phyloP scores from a whole-genome alignment of 2,113 vertebrate species.

The Micromys minutus region DNA sequence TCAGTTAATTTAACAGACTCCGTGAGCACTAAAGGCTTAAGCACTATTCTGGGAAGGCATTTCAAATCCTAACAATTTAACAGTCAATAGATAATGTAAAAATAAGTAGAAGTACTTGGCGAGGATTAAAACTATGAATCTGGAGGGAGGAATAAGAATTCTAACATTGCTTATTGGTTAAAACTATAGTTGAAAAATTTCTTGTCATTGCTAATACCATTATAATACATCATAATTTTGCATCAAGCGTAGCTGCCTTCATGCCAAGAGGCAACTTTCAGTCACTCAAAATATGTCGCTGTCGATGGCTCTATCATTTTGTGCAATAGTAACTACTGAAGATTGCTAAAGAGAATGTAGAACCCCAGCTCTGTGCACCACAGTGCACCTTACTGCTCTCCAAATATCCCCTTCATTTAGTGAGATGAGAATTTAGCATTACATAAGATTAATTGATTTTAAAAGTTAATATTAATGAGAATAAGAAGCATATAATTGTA shows the following conservation, averaged over 20 bases:
- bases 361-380: background rate
- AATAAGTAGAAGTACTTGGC: background rate
- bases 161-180: background rate
- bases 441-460: background rate
- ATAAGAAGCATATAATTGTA: background rate
- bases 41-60: background rate
- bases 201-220: background rate
- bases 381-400: fast-evolving
- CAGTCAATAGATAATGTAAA: background rate
- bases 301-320: background rate
- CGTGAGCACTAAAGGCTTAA: background rate
- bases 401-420: background rate
- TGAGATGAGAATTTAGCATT: background rate
- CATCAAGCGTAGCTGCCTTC: background rate
- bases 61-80: background rate
- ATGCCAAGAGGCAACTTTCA: background rate
- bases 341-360: background rate
- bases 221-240: background rate
- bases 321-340: background rate
- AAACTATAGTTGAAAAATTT: background rate
- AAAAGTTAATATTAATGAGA: background rate
- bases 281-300: constrained; percentile 3
- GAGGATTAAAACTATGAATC: background rate
- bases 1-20: constrained; percentile 4
- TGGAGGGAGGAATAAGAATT: background rate